These are phyloP conservation scores for Physella acuta DNA, from an alignment of 1,140 invertebrate species.

Conservation along the genomic window DNA sequence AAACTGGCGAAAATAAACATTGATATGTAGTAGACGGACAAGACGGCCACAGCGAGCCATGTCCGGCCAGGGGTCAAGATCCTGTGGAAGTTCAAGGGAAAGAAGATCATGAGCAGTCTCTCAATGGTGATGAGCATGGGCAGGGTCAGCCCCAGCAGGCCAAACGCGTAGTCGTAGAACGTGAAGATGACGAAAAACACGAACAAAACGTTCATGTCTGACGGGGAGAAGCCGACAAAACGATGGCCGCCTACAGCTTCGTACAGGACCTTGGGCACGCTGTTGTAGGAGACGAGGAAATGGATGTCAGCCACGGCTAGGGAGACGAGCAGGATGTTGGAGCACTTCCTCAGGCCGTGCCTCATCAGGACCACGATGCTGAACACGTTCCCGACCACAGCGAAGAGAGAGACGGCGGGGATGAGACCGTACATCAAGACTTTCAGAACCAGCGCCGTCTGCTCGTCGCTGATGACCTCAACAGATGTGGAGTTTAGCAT, in stretches of 20 bases:
- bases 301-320: constrained; percentile 5
- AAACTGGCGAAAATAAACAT: neutral
- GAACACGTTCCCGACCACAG: neutral
- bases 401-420: neutral
- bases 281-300: neutral
- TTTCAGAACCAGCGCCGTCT: no score
- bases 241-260: no score
- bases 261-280: neutral
- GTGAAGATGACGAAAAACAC: no score
- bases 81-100: constrained; percentile 4
- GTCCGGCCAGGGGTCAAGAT: constrained; percentile 7
- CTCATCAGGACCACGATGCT: constrained; percentile 4
- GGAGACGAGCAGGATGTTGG: constrained; percentile 13
- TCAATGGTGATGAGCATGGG: constrained; percentile 12
- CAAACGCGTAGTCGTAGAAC: no score
- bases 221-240: no score
- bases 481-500: no score
- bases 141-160: neutral
- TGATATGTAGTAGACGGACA: neutral
- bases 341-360: constrained; percentile 16
- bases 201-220: no score
- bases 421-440: neutral
- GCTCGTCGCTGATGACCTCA: no score
- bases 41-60: neutral
- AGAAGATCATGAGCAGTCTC: constrained; percentile 8